A percentile compares a stretch with the other conserved stretches of the same genome.
phyloP scores from a whole-genome alignment of 2,113 vertebrate genomes.

The Lepisosteus osseus region DNA sequence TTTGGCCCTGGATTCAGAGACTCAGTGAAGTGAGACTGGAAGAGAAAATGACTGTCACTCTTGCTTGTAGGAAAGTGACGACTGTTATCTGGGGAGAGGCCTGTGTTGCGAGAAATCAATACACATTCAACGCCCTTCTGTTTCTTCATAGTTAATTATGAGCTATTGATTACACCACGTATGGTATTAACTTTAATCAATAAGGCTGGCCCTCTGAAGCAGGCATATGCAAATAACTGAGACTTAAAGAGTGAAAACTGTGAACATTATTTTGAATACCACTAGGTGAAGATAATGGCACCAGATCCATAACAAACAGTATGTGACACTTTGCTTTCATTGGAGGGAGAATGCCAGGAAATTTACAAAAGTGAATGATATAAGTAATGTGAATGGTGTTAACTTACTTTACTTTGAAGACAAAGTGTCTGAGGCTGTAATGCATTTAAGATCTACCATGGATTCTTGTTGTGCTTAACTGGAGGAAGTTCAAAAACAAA shows the following conservation, averaged over 20 bases:
- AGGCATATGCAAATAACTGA: neutral
- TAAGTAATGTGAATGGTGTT: too few species aligned
- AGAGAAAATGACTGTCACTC: slow-evolving; percentile 4
- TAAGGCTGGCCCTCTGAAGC: slow-evolving; percentile 1
- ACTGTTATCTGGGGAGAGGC: slow-evolving; percentile 11
- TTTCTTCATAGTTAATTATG: slow-evolving; percentile 16
- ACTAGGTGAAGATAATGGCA: neutral
- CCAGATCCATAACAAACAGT: neutral
- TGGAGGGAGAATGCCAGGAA: neutral
- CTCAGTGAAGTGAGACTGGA: slow-evolving; percentile 1
- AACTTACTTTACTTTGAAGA: too few species aligned
- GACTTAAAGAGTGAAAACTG: neutral
- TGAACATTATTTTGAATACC: neutral
- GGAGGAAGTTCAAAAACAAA: too few species aligned
- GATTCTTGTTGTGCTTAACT: too few species aligned
- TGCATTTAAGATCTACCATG: too few species aligned
- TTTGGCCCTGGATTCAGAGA: neutral
- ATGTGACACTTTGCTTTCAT: neutral
- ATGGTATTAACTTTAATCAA: slow-evolving; percentile 15
- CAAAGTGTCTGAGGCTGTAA: too few species aligned
- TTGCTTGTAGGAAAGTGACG: neutral
- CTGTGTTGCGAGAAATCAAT: slow-evolving; percentile 7
- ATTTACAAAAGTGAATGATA: too few species aligned
- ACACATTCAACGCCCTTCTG: slow-evolving; percentile 8
- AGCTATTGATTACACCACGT: slow-evolving; percentile 9